Evolutionary conservation across 1,140 invertebrate species (phyloP).

Genomic region (Mesaphorura yosii): DNA sequence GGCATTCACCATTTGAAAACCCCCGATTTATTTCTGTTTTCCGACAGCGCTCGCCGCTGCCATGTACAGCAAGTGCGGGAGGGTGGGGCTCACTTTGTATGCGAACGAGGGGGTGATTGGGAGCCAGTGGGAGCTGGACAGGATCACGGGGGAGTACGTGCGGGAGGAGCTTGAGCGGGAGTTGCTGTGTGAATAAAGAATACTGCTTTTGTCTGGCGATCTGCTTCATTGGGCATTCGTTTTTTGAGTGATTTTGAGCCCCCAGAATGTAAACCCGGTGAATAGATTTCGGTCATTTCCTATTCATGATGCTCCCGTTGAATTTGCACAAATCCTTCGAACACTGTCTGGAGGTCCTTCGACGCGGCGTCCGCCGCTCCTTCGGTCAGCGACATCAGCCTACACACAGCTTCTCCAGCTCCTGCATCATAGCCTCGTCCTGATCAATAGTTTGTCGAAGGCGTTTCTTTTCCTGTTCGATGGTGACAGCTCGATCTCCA

Average conservation of each 20-base stretch:
- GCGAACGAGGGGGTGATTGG: constrained; percentile 24
- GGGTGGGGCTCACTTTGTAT: constrained; percentile 20
- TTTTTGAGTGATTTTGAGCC: too few relatives aligned
- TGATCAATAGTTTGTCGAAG: constrained; percentile 57
- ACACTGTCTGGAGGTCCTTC: too few relatives aligned
- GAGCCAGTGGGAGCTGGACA: constrained; percentile 19
- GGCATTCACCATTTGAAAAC: background rate
- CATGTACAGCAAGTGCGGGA: constrained; percentile 23
- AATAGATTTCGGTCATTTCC: too few relatives aligned
- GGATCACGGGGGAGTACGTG: constrained; percentile 17
- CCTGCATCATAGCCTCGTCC: constrained; percentile 60
- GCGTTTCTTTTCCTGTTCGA: constrained; percentile 66
- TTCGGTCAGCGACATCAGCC: too few relatives aligned
- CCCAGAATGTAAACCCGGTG: too few relatives aligned
- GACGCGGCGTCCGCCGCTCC: too few relatives aligned
- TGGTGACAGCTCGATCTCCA: constrained; percentile 60
- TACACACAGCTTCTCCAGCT: too few relatives aligned
- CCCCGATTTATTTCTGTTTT: background rate
- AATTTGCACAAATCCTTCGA: too few relatives aligned
- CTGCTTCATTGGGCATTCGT: too few relatives aligned
- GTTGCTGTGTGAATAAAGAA: constrained; percentile 8
- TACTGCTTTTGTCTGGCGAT: too few relatives aligned
- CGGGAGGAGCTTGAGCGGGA: constrained; percentile 22
- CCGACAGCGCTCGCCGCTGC: constrained; percentile 22
- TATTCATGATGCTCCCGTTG: too few relatives aligned